These are phyloP conservation scores for Eustalomyia histrio DNA, from an alignment of 2,888 invertebrate genomes.

Conservation along the genomic window DNA sequence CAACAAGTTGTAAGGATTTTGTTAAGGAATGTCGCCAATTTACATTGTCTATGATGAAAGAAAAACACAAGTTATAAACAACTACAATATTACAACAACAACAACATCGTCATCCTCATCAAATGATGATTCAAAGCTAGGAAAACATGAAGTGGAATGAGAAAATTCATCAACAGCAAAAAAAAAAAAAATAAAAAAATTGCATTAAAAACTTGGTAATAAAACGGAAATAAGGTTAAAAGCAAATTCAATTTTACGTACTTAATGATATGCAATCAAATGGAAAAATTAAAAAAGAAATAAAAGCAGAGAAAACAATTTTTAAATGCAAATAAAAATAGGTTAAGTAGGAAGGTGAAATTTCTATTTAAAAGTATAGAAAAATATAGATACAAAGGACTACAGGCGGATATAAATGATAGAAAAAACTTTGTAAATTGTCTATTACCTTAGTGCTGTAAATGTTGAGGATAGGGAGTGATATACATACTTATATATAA, in stretches of 20 bases:
- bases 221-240: slow-evolving; percentile 65
- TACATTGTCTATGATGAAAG: slow-evolving; percentile 38
- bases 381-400: background rate
- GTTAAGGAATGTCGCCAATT: slow-evolving; percentile 44
- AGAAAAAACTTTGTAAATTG: background rate
- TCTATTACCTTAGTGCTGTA: background rate
- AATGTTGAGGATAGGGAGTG: background rate
- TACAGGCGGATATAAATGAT: background rate
- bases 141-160: slow-evolving; percentile 14
- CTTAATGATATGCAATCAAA: slow-evolving; percentile 66
- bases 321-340: slow-evolving; percentile 66
- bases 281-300: slow-evolving; percentile 55
- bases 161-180: slow-evolving; percentile 5
- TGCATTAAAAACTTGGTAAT: slow-evolving; percentile 64
- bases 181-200: slow-evolving; percentile 30
- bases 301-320: slow-evolving; percentile 39
- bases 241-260: slow-evolving; percentile 64
- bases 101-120: too few species aligned
- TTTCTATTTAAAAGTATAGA: background rate
- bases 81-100: slow-evolving; percentile 23
- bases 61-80: slow-evolving; percentile 20
- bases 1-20: slow-evolving; percentile 17
- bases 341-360: slow-evolving; percentile 65
- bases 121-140: slow-evolving; percentile 1
- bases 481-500: too few species aligned